Evolutionary conservation across 2,797 vertebrate genomes (phyloP).

Genomic region (Lepilemur ruficaudatus): DNA sequence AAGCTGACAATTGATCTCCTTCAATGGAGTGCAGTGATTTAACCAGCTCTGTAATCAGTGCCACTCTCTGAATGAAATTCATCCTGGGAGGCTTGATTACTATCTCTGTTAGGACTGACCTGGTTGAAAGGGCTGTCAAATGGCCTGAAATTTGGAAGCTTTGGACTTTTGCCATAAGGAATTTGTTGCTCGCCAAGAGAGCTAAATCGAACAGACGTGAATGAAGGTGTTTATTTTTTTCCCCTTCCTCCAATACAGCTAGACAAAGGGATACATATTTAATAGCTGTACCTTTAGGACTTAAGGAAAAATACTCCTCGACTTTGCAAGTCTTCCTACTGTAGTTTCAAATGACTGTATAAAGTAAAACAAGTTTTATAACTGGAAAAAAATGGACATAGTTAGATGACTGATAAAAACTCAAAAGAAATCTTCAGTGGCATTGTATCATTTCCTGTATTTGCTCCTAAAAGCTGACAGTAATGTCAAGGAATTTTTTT

Average conservation of each 20-base stretch:
- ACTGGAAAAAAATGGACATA: background rate
- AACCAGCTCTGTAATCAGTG: slow-evolving; percentile 56
- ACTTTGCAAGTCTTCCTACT: slow-evolving; percentile 6
- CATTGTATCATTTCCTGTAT: background rate
- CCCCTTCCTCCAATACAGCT: background rate
- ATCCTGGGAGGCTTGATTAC: slow-evolving; percentile 70
- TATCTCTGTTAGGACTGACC: slow-evolving; percentile 70
- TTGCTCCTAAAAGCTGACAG: background rate
- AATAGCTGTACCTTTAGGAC: background rate
- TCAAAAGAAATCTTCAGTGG: background rate
- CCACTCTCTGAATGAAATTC: slow-evolving; percentile 69
- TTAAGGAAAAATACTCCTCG: background rate
- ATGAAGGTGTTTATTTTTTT: slow-evolving; percentile 69
- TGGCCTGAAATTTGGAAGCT: slow-evolving; percentile 76
- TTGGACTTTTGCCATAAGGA: slow-evolving; percentile 73
- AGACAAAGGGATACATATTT: slow-evolving; percentile 36
- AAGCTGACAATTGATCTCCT: slow-evolving; percentile 81
- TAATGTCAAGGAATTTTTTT: background rate
- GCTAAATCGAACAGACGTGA: slow-evolving; percentile 78
- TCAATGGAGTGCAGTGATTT: slow-evolving; percentile 74
- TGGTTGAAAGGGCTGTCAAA: slow-evolving; percentile 78
- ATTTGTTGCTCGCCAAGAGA: slow-evolving; percentile 77
- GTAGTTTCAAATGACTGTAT: background rate
- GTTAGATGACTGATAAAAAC: background rate
- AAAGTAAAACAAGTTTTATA: background rate